These are phyloP conservation scores for Burhinus bistriatus DNA, from an alignment of 2,113 vertebrate genomes.

Conservation along the genomic window DNA sequence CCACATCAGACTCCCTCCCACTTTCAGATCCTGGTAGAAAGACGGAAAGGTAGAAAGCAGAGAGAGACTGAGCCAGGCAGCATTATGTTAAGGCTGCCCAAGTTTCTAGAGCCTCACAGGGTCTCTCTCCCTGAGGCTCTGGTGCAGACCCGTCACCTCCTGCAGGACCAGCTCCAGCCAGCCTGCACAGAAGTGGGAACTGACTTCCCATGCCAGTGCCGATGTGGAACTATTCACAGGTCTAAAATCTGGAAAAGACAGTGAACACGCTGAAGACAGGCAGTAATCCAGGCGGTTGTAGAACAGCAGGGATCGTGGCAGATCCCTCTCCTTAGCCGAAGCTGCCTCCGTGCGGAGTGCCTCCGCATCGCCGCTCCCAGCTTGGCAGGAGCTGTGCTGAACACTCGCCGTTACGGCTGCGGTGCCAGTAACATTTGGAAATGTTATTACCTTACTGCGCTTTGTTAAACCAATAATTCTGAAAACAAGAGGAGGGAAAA, in stretches of 20 bases:
- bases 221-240: accelerated
- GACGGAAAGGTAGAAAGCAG: not conserved
- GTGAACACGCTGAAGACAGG: not conserved
- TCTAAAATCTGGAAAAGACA: not conserved
- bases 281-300: not conserved
- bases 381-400: not conserved
- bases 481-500: not conserved
- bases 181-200: accelerated
- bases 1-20: accelerated
- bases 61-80: not conserved
- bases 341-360: slow-evolving; percentile 46
- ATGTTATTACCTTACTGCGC: not conserved
- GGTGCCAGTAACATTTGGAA: not conserved
- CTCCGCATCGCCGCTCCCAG: not conserved
- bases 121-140: not conserved
- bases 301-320: accelerated
- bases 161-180: not conserved
- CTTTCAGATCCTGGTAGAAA: not conserved
- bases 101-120: not conserved
- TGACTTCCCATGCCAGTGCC: accelerated
- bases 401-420: accelerated
- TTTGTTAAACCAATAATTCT: not conserved
- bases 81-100: not conserved
- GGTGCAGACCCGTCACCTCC: not conserved
- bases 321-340: not conserved